Evolutionary conservation across 2,888 invertebrate species (phyloP).

Genomic region (Lucinisca nassula): DNA sequence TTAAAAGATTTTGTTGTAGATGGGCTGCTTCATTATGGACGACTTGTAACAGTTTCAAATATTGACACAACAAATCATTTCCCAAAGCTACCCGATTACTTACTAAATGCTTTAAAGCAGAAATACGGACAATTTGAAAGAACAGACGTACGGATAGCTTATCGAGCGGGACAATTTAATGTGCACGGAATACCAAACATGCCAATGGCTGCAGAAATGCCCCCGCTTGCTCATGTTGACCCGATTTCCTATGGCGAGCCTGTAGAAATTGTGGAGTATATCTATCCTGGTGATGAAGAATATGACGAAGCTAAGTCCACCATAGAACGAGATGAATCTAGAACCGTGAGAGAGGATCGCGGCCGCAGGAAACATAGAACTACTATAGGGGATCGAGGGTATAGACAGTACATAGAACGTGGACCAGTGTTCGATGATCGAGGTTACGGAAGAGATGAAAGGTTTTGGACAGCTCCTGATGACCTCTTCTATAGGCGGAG

Average conservation of each 20-base stretch:
- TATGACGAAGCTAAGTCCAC: neutral
- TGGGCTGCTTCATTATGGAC: conserved; percentile 60
- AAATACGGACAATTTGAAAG: conserved; percentile 64
- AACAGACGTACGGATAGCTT: conserved; percentile 62
- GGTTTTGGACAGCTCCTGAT: too few relatives aligned
- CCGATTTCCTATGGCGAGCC: neutral
- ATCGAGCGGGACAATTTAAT: conserved; percentile 60
- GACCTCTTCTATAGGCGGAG: too few relatives aligned
- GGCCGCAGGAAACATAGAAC: neutral
- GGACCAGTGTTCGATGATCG: too few relatives aligned
- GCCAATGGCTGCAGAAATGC: neutral
- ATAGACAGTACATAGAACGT: too few relatives aligned
- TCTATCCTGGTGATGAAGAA: neutral
- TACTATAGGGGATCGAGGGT: too few relatives aligned
- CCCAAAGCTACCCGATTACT: conserved; percentile 68
- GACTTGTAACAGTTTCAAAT: conserved; percentile 53
- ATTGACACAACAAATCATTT: conserved; percentile 53
- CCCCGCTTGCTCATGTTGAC: neutral
- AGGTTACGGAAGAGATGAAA: too few relatives aligned
- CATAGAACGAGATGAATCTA: neutral
- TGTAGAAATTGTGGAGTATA: neutral
- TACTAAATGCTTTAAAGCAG: conserved; percentile 48
- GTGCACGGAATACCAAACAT: conserved; percentile 64
- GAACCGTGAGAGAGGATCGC: neutral
- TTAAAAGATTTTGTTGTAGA: conserved; percentile 66